Base-by-base conservation (phyloP, 1,140 invertebrate species). In the Zaprionus lachaisei region DNA sequence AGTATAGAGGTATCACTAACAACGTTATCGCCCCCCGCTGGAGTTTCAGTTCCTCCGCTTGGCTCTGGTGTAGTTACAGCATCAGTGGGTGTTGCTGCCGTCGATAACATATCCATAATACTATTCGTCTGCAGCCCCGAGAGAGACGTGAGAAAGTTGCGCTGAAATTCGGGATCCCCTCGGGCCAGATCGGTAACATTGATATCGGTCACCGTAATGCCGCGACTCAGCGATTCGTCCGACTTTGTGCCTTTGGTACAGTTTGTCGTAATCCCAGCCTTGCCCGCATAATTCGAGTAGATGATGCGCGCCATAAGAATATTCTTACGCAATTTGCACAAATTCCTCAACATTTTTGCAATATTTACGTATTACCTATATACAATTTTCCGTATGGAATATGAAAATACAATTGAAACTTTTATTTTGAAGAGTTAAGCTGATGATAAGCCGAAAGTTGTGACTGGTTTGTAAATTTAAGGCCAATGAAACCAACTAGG, bases 131-230 rank as follows among this genome's bases (percentile, higher is more conserved):
- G 63, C 2, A 77, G 20, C 41, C 28, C 6, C 0, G 66, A 22
- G 15, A 74, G 5, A 4, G 65, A 37, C 3, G 78, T 78, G 0
- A 89, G 64, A n/a, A 87, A 89, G 34, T 89, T 84, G 4, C 79
- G 84, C 4, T 62, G 31, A 26, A 89, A 87, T 24, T 87, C 83
- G 7, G 55, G 3, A 15, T 89, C 81, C 2, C 49, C 72, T 56
- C 73, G 67, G 9, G 84, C 83, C 68, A 87, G 20, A 2, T 87
- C 78, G 0, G 47, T 55, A 0, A 89, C 37, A 55, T 87, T 78
- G 1, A 89, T 87, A 34, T 89, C 84, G 1, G 64, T 55, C 0
- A 80, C 68, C 3, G 56, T 64, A 4, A 87, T 37, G 2, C 51
- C 57, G 0, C 58, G 62, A 0, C 28, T n/a, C 7, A 26, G 15